Percentiles rank a stretch among this genome's conserved stretches.
These are phyloP conservation scores for Pseudomyrmex sp. DNA, from an alignment of 1,140 invertebrate genomes.

Conservation along the genomic window DNA sequence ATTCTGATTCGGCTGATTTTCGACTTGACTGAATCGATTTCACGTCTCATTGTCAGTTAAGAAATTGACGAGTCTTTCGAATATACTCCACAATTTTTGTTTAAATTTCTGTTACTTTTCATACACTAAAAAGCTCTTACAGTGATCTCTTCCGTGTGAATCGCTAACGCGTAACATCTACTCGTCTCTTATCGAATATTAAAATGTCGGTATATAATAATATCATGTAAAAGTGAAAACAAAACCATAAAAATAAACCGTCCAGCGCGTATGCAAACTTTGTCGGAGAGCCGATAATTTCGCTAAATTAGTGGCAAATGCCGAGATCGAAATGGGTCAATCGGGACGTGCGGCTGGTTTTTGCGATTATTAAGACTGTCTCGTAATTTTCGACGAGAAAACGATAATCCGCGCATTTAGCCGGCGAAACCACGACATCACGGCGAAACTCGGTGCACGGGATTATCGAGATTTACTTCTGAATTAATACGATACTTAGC, in stretches of 20 bases:
- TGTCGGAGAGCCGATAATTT: constrained; percentile 44
- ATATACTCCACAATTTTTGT: background rate
- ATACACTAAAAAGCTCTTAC: constrained; percentile 27
- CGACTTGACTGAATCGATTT: constrained; percentile 46
- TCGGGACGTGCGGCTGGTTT: constrained; percentile 28
- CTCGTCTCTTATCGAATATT: constrained; percentile 27
- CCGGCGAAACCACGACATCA: constrained; percentile 10
- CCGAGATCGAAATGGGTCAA: constrained; percentile 47
- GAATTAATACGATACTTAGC: constrained; percentile 52
- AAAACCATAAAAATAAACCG: background rate
- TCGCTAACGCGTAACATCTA: constrained; percentile 15
- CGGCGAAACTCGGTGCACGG: background rate
- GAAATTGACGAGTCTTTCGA: constrained; percentile 25
- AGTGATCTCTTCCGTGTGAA: background rate
- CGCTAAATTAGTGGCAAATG: constrained; percentile 35
- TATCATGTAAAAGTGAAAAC: background rate
- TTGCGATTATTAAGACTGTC: constrained; percentile 21
- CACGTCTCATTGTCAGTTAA: constrained; percentile 30
- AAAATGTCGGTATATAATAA: background rate
- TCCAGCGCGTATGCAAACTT: constrained; percentile 14
- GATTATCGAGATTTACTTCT: constrained; percentile 40
- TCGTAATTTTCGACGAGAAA: constrained; percentile 36
- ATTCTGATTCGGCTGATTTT: background rate
- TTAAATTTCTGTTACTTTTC: background rate
- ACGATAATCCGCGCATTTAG: constrained; percentile 27